Evolutionary conservation across 2,888 invertebrate species (phyloP).

Genomic region (Leucozona laternaria): DNA sequence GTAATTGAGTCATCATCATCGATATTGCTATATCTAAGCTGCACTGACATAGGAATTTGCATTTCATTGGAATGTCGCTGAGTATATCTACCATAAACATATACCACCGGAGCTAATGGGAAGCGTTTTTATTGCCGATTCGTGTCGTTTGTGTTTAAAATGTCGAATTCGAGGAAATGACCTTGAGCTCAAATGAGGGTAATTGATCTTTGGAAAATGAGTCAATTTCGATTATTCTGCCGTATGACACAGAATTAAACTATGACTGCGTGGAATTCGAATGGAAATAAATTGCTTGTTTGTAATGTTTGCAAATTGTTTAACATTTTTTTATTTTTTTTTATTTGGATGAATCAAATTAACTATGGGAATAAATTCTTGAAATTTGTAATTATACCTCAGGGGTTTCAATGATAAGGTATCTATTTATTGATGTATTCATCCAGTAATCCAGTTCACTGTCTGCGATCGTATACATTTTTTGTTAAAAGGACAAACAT

Average conservation of each 20-base stretch:
- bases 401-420: too few species aligned
- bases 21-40: conserved; percentile 2
- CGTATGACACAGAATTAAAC: conserved; percentile 19
- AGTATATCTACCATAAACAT: not conserved
- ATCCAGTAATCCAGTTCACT: too few species aligned
- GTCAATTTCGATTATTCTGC: conserved; percentile 29
- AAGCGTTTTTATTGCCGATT: conserved; percentile 9
- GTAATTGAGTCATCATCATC: conserved; percentile 72
- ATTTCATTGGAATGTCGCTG: conserved; percentile 60
- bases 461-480: too few species aligned
- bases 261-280: not conserved
- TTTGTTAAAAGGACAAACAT: too few species aligned
- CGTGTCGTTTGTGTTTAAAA: not conserved
- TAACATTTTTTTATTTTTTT: not conserved
- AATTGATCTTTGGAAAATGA: conserved; percentile 44
- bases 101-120: not conserved
- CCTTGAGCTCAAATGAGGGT: conserved; percentile 45
- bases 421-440: too few species aligned
- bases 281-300: not conserved
- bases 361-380: not conserved
- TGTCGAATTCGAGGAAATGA: conserved; percentile 45
- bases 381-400: too few species aligned
- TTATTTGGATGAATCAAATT: not conserved
- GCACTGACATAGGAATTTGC: conserved; percentile 40
- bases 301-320: not conserved